These are phyloP conservation scores for Amblyteles armatorius DNA, from an alignment of 2,888 invertebrate species.

Conservation along the genomic window DNA sequence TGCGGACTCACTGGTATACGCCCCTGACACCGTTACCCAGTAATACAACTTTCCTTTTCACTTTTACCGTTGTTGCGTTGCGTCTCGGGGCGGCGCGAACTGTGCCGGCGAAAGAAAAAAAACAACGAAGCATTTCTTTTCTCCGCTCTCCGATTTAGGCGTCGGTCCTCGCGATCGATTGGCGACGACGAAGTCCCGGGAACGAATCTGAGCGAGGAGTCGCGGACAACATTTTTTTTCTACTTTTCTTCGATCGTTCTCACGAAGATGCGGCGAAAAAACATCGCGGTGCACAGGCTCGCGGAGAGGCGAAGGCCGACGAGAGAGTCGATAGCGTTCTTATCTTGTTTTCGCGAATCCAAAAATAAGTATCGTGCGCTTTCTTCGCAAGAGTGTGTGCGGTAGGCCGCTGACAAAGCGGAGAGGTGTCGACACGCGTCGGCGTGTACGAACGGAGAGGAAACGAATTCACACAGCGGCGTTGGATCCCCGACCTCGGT, in stretches of 20 bases:
- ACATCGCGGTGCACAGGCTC: constrained; percentile 28
- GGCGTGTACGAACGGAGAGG: constrained; percentile 21
- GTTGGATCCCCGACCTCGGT: constrained; percentile 55
- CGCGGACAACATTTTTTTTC: neutral
- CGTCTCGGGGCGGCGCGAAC: constrained; percentile 38
- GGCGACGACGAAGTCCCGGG: neutral
- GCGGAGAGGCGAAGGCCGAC: constrained; percentile 31
- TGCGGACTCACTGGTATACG: constrained; percentile 60
- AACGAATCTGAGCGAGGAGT: neutral
- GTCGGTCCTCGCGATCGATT: neutral
- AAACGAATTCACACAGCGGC: constrained; percentile 25
- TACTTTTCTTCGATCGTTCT: neutral
- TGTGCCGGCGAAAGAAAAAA: constrained; percentile 9
- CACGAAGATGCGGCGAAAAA: constrained; percentile 7
- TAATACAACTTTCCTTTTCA: constrained; percentile 83
- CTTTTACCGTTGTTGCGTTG: constrained; percentile 76
- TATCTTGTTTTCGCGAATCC: constrained; percentile 47
- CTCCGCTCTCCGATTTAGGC: neutral
- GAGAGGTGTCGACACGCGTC: constrained; percentile 36
- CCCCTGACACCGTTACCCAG: constrained; percentile 83
- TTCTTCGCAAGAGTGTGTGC: constrained; percentile 23
- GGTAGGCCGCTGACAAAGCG: neutral
- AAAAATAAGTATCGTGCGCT: constrained; percentile 39
- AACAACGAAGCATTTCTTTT: neutral
- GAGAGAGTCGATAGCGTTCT: constrained; percentile 34